Percentiles rank a stretch among this genome's conserved stretches.
phyloP scores from a whole-genome alignment of 30 jellyfish, hydroid and myxozoan species.

The Aurelia coerulea region DNA sequence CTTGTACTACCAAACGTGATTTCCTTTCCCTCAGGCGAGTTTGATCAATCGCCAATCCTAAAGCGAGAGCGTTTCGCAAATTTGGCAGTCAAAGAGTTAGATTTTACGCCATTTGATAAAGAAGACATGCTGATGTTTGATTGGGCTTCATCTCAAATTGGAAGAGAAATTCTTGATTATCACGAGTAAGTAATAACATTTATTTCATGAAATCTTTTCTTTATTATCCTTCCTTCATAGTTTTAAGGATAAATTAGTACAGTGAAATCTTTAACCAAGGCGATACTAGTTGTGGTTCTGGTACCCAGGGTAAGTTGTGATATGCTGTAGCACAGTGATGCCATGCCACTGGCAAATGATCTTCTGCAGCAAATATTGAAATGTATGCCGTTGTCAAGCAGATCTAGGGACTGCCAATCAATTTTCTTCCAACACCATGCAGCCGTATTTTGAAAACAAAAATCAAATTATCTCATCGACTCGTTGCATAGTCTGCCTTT shows the following conservation, averaged over 20 bases:
- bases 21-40: background rate
- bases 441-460: too few species aligned
- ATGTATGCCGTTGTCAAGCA: too few species aligned
- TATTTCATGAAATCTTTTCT: background rate
- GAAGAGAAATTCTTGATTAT: conserved; percentile 28
- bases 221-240: background rate
- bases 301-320: too few species aligned
- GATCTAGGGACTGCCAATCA: too few species aligned
- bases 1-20: background rate
- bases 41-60: conserved; percentile 2
- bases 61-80: too few species aligned
- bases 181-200: conserved; percentile 9
- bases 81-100: background rate
- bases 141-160: conserved; percentile 49
- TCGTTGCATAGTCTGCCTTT: too few species aligned
- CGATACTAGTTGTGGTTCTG: too few species aligned
- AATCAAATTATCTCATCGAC: too few species aligned
- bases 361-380: too few species aligned
- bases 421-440: too few species aligned
- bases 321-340: too few species aligned
- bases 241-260: background rate
- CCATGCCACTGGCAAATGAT: too few species aligned
- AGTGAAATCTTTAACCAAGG: background rate
- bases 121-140: conserved; percentile 57
- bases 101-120: conserved; percentile 49